Evolutionary conservation across 1,140 invertebrate genomes (phyloP), one percentile per base, ranked within the genome.

Genomic region (Panagrolaimus sp.): DNA sequence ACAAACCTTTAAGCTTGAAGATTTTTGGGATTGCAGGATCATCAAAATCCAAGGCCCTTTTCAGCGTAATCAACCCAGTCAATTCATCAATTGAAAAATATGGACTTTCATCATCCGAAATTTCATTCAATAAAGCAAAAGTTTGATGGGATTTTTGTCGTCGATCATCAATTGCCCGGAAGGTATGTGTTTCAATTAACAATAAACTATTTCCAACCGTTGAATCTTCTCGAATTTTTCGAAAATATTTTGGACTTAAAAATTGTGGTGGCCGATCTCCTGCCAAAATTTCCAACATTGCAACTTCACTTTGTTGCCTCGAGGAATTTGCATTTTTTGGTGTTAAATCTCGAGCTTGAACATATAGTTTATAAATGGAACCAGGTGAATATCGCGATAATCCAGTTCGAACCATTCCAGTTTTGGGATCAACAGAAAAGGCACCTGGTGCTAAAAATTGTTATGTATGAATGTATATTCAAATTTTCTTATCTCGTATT

Each of bases 231-330:
- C 70, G 43, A 32, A 82, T 58, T 3, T 65, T 48, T 7, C 72
- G 73, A 17, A 44, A 32, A 69, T 82, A 82, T 26, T 71, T 52
- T 38, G 47, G 69, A 43, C 75, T 68, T 38, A 83, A 48, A 52
- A 82, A 82, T 69, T 82, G 80, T 32, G 80, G 80, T 0, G 79
- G 70, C 26, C 76, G 52, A 48, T 82, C 79, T 17, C 78, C 76
- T 21, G 80, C 74, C 4, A 74, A 65, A 43, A 82, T 70, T 69
- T 82, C 80, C 32, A 82, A 44, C 26, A 81, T 71, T 38, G 80
- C 80, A 43, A 82, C 64, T 64, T 82, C 77, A 21, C 44, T 48
- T n/a, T 70, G 70, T 73, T 78, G 64, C 5, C 43, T 21, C 15
- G 17, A 14, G 12, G 26, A 10, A n/a, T 44, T 26, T 17, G 67